Percentiles rank a stretch among this genome's conserved stretches.
These are phyloP conservation scores for Sylvicola cinctus DNA, from an alignment of 2,888 invertebrate genomes.

Conservation along the genomic window DNA sequence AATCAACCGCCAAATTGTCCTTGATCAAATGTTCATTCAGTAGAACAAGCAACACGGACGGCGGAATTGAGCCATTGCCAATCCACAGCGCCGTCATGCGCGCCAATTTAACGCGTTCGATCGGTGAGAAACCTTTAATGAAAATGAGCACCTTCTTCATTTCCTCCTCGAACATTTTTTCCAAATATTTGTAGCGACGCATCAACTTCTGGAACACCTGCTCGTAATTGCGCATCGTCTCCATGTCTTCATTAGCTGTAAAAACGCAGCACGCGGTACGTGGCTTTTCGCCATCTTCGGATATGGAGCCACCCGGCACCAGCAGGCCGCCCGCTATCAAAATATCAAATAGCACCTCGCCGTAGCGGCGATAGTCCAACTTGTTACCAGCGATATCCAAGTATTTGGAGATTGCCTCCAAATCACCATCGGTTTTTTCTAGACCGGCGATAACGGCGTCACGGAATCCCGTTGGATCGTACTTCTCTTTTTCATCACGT, in stretches of 20 bases:
- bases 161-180: slow-evolving; percentile 95
- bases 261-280: slow-evolving; percentile 88
- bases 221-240: slow-evolving; percentile 79
- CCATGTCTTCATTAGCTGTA: slow-evolving; percentile 70
- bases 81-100: slow-evolving; percentile 90
- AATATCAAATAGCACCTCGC: slow-evolving; percentile 93
- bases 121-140: slow-evolving; percentile 81
- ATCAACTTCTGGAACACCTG: slow-evolving; percentile 93
- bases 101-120: slow-evolving; percentile 78
- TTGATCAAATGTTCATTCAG: slow-evolving; percentile 86
- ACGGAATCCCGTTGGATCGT: slow-evolving; percentile 95
- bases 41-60: slow-evolving; percentile 68
- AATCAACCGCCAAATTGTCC: slow-evolving; percentile 84
- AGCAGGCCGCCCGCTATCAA: slow-evolving; percentile 92
- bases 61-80: slow-evolving; percentile 77
- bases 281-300: slow-evolving; percentile 80
- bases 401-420: slow-evolving; percentile 90
- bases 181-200: slow-evolving; percentile 94
- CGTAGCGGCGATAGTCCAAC: slow-evolving; percentile 94
- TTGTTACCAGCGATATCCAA: slow-evolving; percentile 88
- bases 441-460: slow-evolving; percentile 90
- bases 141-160: slow-evolving; percentile 92
- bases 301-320: slow-evolving; percentile 87
- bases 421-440: slow-evolving; percentile 83
- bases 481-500: slow-evolving; percentile 99